Evolutionary conservation across 2,888 invertebrate species (phyloP).

Genomic region (Tetragonisca angustula): DNA sequence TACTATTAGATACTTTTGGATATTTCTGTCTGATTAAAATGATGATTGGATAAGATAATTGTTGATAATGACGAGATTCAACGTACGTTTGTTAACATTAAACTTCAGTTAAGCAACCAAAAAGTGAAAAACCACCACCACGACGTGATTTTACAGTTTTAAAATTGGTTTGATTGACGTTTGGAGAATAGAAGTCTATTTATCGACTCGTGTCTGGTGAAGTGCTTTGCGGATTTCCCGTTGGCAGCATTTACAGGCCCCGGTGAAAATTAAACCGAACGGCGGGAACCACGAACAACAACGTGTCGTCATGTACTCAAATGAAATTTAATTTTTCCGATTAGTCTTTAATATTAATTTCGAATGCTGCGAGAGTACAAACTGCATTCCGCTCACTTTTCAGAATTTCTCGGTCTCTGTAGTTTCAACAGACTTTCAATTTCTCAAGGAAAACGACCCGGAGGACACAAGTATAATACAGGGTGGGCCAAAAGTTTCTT

Average conservation of each 20-base stretch:
- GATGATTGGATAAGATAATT: neutral
- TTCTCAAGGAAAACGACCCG: no score
- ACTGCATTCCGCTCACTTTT: no score
- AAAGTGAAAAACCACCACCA: neutral
- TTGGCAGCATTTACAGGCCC: conserved; percentile 45
- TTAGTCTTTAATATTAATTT: neutral
- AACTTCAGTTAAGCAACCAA: neutral
- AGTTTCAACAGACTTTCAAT: no score
- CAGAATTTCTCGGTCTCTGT: no score
- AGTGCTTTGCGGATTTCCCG: conserved; percentile 21
- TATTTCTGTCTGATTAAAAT: neutral
- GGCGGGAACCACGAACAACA: conserved; percentile 21
- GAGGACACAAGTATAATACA: no score
- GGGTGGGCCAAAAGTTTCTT: no score
- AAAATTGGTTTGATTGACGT: neutral
- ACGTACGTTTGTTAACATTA: neutral
- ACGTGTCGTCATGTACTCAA: neutral
- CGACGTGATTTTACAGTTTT: neutral
- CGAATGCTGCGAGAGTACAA: no score
- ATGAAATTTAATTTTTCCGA: neutral
- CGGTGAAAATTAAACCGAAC: neutral
- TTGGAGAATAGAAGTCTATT: neutral
- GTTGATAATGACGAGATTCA: neutral
- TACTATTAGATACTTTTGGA: no score
- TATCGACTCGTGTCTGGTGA: conserved; percentile 34